phyloP scores from a whole-genome alignment of 2,113 vertebrate genomes.

The Tamias sibiricus region DNA sequence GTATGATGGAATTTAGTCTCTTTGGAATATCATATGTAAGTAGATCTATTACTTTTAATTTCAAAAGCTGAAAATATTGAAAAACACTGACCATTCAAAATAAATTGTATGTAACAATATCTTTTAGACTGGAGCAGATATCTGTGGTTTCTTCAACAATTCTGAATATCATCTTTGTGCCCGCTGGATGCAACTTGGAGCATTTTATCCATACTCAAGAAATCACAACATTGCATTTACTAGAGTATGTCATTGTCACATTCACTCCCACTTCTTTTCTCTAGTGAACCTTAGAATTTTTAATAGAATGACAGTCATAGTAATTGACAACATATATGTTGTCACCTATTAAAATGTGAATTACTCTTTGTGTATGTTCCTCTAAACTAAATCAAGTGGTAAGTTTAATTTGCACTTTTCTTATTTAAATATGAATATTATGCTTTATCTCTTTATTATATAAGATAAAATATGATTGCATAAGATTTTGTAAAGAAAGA shows the following conservation, averaged over 20 bases:
- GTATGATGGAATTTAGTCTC: constrained; percentile 93
- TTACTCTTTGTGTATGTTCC: background rate
- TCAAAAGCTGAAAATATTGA: background rate
- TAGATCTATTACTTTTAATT: background rate
- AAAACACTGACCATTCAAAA: background rate
- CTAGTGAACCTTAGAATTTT: background rate
- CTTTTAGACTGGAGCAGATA: constrained; percentile 91
- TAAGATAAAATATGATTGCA: background rate
- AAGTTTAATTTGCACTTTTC: background rate
- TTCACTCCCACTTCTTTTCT: background rate
- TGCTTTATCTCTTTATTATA: background rate
- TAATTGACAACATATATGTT: background rate
- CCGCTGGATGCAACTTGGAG: constrained; percentile 93
- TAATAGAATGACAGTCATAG: background rate
- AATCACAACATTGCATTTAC: constrained; percentile 87
- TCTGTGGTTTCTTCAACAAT: constrained; percentile 90
- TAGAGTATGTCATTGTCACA: constrained; percentile 81
- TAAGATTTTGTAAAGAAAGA: background rate
- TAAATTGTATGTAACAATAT: constrained; percentile 33
- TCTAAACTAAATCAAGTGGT: background rate
- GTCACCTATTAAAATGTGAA: background rate
- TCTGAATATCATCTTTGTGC: constrained; percentile 88
- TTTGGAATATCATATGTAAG: constrained; percentile 91
- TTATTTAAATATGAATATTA: background rate
- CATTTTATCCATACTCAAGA: constrained; percentile 93